Evolutionary conservation across 1,140 invertebrate species (phyloP).

Genomic region (Argopecten irradians): DNA sequence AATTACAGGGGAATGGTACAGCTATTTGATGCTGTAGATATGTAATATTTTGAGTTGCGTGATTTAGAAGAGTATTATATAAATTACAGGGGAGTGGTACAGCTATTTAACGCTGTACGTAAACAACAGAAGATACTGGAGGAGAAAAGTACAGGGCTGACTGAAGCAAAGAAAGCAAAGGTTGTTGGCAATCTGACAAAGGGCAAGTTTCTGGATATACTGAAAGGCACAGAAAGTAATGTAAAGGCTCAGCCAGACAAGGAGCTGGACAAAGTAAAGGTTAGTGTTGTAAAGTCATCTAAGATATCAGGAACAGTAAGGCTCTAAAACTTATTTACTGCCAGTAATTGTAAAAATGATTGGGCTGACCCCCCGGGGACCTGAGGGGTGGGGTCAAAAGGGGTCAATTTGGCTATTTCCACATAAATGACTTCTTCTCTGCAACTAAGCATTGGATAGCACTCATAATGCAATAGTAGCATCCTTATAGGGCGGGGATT

Average conservation of each 20-base stretch:
- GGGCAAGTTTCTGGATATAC: slow-evolving; percentile 87
- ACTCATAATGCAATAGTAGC: too few species aligned
- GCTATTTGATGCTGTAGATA: not conserved
- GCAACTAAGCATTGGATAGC: too few species aligned
- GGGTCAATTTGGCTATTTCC: too few species aligned
- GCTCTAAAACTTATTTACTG: too few species aligned
- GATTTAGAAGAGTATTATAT: too few species aligned
- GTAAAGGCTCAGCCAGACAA: not conserved
- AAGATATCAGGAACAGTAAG: too few species aligned
- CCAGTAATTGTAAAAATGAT: too few species aligned
- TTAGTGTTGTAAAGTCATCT: not conserved
- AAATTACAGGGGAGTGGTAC: slow-evolving; percentile 89
- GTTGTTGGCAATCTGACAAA: slow-evolving; percentile 89
- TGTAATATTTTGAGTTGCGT: too few species aligned
- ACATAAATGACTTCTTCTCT: too few species aligned
- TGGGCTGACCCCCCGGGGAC: too few species aligned
- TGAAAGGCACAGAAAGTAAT: slow-evolving; percentile 81
- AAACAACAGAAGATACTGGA: slow-evolving; percentile 89
- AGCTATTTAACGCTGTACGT: slow-evolving; percentile 93
- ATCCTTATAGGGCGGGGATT: too few species aligned
- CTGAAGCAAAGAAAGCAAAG: slow-evolving; percentile 89
- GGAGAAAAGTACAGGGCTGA: slow-evolving; percentile 85
- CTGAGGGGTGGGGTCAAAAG: too few species aligned
- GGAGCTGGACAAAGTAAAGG: not conserved
- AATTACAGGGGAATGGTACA: not conserved